Evolutionary conservation across 2,888 invertebrate genomes (phyloP), one percentile per base, ranked within the genome.

Genomic region (Nemurella pictetii): DNA sequence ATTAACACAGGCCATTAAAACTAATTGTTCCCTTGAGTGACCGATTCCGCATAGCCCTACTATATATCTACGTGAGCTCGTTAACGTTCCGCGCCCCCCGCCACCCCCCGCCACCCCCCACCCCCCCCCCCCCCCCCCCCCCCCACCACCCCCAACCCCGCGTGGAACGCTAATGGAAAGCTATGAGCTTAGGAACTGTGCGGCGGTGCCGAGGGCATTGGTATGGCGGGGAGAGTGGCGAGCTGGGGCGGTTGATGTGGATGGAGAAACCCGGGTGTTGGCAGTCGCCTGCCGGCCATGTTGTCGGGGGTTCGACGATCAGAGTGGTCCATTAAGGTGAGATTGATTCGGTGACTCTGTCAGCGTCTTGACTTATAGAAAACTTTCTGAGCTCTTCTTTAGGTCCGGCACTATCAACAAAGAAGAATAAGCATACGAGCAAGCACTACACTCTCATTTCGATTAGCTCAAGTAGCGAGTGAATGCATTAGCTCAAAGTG

Each of bases 1-100:
- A 87, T 87, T 87, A 86, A 87, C 87, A 87, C 86, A 84, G 81
- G 84, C 86, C 87, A 86, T 87, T 87, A 87, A 87, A 87, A 87
- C 87, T 87, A 86, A 87, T 87, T 86, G 85, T 83, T 85, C 87
- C 86, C 86, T 72, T n/a, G 82, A 82, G 82, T 72, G 72, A 72
- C 82, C 82, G 82, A 72, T n/a, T 30, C 29, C 29, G 30, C 55
- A 55, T 55, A 55, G 55, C 55, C 55, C 55, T 55, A 55, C 55
- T 55, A 55, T 55, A 55, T 55, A 55, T 55, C 55, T 55, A 55
- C 55, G 55, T 55, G 55, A 55, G 55, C 55, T 55, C 55, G 55
- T 55, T 55, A 55, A 55, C 55, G 55, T 55, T 55, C 15, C 55
- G 15, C 55, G 15, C 12, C 55, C 55, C 55, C 55, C 55, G 15